Percentiles rank a stretch among this genome's conserved stretches.
Evolutionary conservation across 2,113 vertebrate genomes (phyloP).

Genomic region (Myiopsitta monachus): DNA sequence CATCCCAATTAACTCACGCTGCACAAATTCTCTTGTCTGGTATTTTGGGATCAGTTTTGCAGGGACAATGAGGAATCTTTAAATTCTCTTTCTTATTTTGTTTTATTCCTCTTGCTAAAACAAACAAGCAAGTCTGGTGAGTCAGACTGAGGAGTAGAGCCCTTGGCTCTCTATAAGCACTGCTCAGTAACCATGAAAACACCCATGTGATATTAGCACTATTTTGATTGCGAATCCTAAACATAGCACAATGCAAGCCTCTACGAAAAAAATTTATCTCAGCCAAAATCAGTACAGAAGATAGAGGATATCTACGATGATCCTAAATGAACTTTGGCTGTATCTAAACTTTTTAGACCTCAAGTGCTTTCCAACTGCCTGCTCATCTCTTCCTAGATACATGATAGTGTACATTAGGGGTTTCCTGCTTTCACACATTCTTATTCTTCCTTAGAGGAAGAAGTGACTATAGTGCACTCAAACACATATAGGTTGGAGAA

Average conservation of each 20-base stretch:
- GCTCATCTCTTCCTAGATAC: not conserved
- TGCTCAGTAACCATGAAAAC: not conserved
- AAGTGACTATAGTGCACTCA: not conserved
- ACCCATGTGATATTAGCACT: accelerated
- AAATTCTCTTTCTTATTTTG: not conserved
- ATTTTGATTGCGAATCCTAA: not conserved
- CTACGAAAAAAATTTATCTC: not conserved
- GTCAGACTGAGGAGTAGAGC: not conserved
- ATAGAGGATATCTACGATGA: not conserved
- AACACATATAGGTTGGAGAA: not conserved
- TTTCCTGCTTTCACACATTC: not conserved
- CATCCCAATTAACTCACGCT: not conserved
- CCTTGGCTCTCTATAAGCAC: no score
- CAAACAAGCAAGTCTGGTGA: not conserved
- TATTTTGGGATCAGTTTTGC: not conserved
- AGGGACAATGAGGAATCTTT: not conserved
- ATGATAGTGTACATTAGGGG: not conserved
- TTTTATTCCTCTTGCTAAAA: not conserved
- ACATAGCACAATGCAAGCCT: not conserved
- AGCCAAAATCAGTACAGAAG: not conserved
- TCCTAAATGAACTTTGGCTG: not conserved
- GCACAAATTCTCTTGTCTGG: not conserved
- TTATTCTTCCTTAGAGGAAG: not conserved
- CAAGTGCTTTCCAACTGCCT: not conserved
- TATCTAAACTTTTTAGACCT: not conserved